phyloP scores from a whole-genome alignment of 2,888 invertebrate species.

The Rhamphomyia laevipes region DNA sequence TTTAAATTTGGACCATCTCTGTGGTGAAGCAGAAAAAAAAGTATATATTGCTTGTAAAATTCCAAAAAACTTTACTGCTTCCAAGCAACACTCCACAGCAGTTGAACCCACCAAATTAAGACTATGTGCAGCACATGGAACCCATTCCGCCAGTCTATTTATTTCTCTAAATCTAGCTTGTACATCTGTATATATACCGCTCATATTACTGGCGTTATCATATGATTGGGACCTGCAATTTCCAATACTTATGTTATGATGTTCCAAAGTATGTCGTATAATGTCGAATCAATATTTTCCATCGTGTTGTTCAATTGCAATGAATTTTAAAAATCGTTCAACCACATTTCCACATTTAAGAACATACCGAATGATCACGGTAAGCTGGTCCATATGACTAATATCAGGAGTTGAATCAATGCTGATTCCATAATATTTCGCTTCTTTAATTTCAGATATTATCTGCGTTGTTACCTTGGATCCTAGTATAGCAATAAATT shows the following conservation, averaged over 20 bases:
- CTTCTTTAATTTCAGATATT: not conserved
- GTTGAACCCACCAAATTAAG: constrained; percentile 21
- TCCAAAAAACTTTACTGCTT: constrained; percentile 5
- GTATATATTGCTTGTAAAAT: constrained; percentile 7
- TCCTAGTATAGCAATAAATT: constrained; percentile 2
- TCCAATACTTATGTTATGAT: not conserved
- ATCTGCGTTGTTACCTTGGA: not conserved
- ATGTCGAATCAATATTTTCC: constrained; percentile 14
- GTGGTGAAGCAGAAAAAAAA: constrained; percentile 8
- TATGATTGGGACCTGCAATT: constrained; percentile 9
- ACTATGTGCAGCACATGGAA: constrained; percentile 23
- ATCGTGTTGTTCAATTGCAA: constrained; percentile 3
- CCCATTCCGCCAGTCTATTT: constrained; percentile 22
- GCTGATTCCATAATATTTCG: constrained; percentile 7
- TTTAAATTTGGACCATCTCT: constrained; percentile 5
- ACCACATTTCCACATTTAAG: not conserved
- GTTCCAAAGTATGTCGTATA: constrained; percentile 14
- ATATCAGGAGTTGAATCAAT: constrained; percentile 11
- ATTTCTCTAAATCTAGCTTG: constrained; percentile 22
- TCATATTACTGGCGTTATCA: constrained; percentile 22
- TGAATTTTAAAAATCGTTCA: constrained; percentile 7
- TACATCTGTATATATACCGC: constrained; percentile 22
- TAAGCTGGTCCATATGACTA: constrained; percentile 9
- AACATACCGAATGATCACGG: constrained; percentile 8
- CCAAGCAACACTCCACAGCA: constrained; percentile 7